Evolutionary conservation across 1,140 invertebrate genomes (phyloP).

Genomic region (Pteromalus puparum): DNA sequence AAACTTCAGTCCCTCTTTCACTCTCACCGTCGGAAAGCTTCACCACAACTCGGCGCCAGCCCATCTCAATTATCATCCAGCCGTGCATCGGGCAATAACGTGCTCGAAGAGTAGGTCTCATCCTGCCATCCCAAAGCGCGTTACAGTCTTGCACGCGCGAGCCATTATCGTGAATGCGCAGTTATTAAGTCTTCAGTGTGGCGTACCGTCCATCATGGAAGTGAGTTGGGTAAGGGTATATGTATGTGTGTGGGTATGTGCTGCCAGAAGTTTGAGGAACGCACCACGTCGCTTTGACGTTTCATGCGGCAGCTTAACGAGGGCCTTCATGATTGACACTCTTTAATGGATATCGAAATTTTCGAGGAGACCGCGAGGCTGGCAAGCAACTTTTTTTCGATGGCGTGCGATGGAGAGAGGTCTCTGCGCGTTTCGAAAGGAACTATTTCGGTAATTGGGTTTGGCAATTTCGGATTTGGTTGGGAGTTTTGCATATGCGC

Average conservation of each 20-base stretch:
- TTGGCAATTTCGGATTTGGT: too few relatives aligned
- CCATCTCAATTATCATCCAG: neutral
- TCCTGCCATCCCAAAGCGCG: neutral
- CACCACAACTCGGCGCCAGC: neutral
- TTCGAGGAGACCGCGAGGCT: neutral
- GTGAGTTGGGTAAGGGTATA: conserved; percentile 32
- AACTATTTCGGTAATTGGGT: neutral
- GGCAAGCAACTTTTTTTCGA: neutral
- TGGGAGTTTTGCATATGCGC: too few relatives aligned
- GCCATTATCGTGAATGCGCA: conserved; percentile 27
- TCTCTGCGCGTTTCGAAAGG: neutral
- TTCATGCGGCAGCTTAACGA: conserved; percentile 51
- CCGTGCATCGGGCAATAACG: neutral
- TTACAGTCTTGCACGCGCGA: conserved; percentile 4
- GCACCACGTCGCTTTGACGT: conserved; percentile 33
- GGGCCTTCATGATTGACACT: conserved; percentile 14
- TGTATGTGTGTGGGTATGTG: neutral
- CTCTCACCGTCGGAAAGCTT: neutral
- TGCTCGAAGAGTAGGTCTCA: neutral
- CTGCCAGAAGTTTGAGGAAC: neutral
- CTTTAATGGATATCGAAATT: conserved; percentile 40
- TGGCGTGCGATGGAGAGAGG: neutral
- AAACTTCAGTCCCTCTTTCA: neutral
- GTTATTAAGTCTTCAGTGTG: conserved; percentile 55
- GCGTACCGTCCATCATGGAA: conserved; percentile 53